Evolutionary conservation across 23 tunicate genomes (phyloP).

Genomic region (Trididemnum nubilum): DNA sequence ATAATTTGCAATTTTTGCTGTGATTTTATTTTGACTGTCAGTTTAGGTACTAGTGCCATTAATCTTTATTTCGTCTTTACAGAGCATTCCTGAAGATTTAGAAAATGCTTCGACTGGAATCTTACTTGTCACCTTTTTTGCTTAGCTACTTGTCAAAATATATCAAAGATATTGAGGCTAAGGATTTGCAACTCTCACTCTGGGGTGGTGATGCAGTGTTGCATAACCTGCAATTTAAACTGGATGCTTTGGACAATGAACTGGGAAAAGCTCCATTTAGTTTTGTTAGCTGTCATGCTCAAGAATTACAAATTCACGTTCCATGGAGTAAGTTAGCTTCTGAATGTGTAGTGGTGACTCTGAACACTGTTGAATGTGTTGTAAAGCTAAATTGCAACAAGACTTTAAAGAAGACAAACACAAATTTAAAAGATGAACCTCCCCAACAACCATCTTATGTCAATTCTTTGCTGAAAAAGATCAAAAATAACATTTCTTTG

Average conservation of each 20-base stretch:
- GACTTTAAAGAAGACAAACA: constrained; percentile 9
- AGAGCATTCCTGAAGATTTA: too few relatives aligned
- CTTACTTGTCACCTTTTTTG: constrained; percentile 68
- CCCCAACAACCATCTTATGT: constrained; percentile 50
- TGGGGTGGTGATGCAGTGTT: constrained; percentile 90
- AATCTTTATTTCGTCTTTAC: too few relatives aligned
- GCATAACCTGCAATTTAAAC: constrained; percentile 61
- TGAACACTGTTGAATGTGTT: constrained; percentile 75
- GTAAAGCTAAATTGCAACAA: constrained; percentile 53
- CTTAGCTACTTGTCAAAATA: constrained; percentile 71
- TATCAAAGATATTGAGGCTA: constrained; percentile 62
- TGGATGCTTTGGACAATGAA: constrained; percentile 76
- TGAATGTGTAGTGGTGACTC: constrained; percentile 66
- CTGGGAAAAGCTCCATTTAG: constrained; percentile 60
- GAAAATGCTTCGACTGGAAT: constrained; percentile 66
- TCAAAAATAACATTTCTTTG: constrained; percentile 56
- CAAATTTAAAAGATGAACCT: constrained; percentile 17
- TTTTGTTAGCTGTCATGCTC: constrained; percentile 80
- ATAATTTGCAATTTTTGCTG: too few relatives aligned
- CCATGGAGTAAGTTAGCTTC: constrained; percentile 79
- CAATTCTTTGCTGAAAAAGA: constrained; percentile 45
- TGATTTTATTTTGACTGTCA: too few relatives aligned
- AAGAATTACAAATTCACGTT: constrained; percentile 68
- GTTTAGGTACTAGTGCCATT: too few relatives aligned
- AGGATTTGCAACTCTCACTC: constrained; percentile 60